Evolutionary conservation across 2,888 invertebrate genomes (phyloP), one percentile per base, ranked within the genome.

Genomic region (Napeogenes sylphis): DNA sequence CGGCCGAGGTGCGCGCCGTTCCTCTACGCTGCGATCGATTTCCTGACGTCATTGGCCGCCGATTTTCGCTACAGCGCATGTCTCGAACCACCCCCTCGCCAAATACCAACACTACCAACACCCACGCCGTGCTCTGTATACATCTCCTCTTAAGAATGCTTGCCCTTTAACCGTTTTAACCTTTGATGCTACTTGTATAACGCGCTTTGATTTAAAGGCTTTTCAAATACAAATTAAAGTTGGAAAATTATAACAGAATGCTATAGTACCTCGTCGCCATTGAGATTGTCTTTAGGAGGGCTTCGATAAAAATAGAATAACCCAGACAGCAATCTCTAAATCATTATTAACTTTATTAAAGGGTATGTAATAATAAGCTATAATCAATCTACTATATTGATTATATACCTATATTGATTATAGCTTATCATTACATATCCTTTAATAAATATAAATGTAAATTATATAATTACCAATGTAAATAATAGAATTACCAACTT

Each of bases 281-380:
- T 87, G 85, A 87, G 81, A 81, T 83, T 82, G 83, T 84, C 82
- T 86, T 84, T 82, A 85, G 78, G 83, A 77, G 72, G 68, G 65
- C 54, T n/a, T 13, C 33, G 63, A 55, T 66, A 64, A 66, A 70
- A 72, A 72, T 71, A 73, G 69, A 38, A 55, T 51, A 54, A 65
- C 64, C 60, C 42, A 10, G 42, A 10, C 3, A 42, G 8, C 5
- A 10, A 42, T 10, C 10, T 42, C 42, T 3, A 10, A 10, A 42
- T 10, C 42, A 42, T 42, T 42, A 42, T 35, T 21, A 38, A 38
- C 4, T 1, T 38, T 38, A 38, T 3, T 42, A 42, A 1, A 12
- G 42, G 10, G 8, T 42, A 42, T 8, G 8, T 42, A 42, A 42
- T 35, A 35, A 5, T 5, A 35, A 35, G 6, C 4, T 35, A 35